Percentiles rank a stretch among this genome's conserved stretches.
Evolutionary conservation across 2,113 vertebrate genomes (phyloP).

Genomic region (Rutilus rutilus): DNA sequence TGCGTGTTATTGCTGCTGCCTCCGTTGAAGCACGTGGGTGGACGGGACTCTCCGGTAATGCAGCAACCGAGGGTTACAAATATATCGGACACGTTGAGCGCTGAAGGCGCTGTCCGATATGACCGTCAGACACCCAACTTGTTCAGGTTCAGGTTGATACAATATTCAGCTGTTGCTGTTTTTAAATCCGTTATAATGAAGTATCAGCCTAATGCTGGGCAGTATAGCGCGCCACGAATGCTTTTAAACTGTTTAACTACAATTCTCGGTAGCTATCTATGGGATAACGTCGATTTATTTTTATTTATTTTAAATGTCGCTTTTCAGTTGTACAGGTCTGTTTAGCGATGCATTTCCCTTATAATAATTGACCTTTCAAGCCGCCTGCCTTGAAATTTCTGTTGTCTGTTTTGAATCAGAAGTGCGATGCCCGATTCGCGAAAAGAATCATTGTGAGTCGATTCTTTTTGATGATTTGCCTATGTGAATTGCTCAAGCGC

Average conservation of each 20-base stretch:
- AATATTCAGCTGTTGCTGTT: neutral
- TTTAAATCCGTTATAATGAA: neutral
- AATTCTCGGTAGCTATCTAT: neutral
- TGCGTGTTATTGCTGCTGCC: slow-evolving; percentile 19
- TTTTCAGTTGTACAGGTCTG: neutral
- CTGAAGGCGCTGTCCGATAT: neutral
- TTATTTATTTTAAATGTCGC: no score
- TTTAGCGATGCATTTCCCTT: neutral
- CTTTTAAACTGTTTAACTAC: neutral
- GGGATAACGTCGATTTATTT: neutral
- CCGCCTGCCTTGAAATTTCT: neutral
- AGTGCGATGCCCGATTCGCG: neutral
- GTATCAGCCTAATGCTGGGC: neutral
- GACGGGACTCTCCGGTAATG: slow-evolving; percentile 45
- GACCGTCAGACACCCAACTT: neutral
- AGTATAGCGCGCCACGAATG: neutral
- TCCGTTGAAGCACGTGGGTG: slow-evolving; percentile 40
- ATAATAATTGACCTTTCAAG: neutral
- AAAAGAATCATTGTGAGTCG: slow-evolving; percentile 6
- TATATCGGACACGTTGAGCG: neutral
- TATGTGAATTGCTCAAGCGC: neutral
- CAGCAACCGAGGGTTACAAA: slow-evolving; percentile 34
- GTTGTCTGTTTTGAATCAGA: slow-evolving; percentile 16
- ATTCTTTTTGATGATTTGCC: neutral
- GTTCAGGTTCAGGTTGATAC: neutral